Evolutionary conservation across 2,888 invertebrate genomes (phyloP).

Genomic region (Andrena praecox): DNA sequence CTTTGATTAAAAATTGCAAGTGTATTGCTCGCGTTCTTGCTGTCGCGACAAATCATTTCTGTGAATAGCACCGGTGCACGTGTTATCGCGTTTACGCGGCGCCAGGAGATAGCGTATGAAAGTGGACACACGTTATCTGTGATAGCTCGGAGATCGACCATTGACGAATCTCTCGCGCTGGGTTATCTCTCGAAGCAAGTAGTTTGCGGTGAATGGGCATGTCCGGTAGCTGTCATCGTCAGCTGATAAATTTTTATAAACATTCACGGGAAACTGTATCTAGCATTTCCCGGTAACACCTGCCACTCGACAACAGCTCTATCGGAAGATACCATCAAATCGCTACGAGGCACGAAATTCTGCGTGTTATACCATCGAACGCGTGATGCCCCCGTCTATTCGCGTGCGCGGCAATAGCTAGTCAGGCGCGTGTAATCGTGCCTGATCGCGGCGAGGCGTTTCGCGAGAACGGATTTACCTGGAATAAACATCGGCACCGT

Average conservation of each 20-base stretch:
- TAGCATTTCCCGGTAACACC: too few species aligned
- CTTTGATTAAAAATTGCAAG: slow-evolving; percentile 49
- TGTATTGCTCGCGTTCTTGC: background rate
- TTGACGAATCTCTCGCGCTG: too few species aligned
- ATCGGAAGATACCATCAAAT: slow-evolving; percentile 14
- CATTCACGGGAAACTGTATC: too few species aligned
- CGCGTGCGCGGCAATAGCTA: slow-evolving; percentile 45
- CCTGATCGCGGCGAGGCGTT: slow-evolving; percentile 32
- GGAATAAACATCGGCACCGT: slow-evolving; percentile 42
- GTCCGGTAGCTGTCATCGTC: too few species aligned
- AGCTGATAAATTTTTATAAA: too few species aligned
- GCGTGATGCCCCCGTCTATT: background rate
- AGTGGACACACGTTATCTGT: too few species aligned
- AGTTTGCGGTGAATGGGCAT: too few species aligned
- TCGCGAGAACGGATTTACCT: slow-evolving; percentile 14
- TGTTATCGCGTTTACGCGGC: background rate
- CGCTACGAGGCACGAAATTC: slow-evolving; percentile 2
- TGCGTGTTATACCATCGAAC: background rate
- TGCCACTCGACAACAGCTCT: too few species aligned
- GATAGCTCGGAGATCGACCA: too few species aligned
- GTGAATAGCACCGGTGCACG: background rate
- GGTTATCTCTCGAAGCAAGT: too few species aligned
- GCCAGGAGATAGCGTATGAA: too few species aligned
- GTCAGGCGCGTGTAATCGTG: slow-evolving; percentile 30
- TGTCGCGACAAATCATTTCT: background rate